phyloP scores from a whole-genome alignment of 2,113 vertebrate species.

The Pomatorhinus ruficollis region DNA sequence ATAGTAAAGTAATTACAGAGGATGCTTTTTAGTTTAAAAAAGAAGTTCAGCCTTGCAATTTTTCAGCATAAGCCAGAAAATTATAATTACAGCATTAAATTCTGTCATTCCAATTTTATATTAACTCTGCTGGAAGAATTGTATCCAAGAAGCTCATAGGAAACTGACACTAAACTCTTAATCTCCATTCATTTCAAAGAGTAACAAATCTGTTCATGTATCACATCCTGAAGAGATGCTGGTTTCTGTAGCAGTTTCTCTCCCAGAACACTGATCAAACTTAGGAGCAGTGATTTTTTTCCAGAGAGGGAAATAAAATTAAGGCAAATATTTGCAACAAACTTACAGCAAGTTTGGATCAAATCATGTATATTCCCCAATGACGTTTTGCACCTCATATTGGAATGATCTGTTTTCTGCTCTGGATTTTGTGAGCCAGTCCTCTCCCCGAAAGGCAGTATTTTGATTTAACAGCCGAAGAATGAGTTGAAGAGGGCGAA shows the following conservation, averaged over 20 bases:
- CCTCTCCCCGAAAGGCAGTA: background rate
- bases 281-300: background rate
- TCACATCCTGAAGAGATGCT: background rate
- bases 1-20: background rate
- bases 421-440: background rate
- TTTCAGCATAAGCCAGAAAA: background rate
- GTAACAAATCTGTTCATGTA: background rate
- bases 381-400: background rate
- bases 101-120: background rate
- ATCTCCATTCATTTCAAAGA: background rate
- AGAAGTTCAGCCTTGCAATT: background rate
- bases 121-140: constrained; percentile 23
- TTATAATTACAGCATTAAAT: constrained; percentile 19
- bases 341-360: background rate
- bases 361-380: background rate
- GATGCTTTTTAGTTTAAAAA: background rate
- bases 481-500: background rate
- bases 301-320: background rate
- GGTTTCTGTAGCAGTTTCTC: background rate
- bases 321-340: background rate
- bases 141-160: background rate
- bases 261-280: background rate
- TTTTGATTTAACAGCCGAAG: constrained; percentile 13
- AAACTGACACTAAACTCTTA: background rate
- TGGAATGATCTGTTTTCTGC: background rate